phyloP scores from a whole-genome alignment of 2,113 vertebrate genomes.

The Protobothrops flavoviridis region DNA sequence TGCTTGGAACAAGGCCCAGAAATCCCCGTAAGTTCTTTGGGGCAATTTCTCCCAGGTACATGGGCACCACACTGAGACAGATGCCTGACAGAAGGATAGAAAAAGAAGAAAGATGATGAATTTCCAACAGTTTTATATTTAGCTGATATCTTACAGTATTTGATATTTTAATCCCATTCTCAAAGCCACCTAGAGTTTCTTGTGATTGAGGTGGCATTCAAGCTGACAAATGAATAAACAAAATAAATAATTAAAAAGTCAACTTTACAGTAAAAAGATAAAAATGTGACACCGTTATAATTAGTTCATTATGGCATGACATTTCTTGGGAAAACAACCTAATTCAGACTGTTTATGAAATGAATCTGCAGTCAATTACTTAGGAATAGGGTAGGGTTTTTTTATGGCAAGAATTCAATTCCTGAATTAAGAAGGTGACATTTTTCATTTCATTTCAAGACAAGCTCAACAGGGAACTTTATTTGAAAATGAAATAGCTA shows the following conservation, averaged over 20 bases:
- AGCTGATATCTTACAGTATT: not conserved
- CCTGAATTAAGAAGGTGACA: not conserved
- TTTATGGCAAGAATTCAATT: not conserved
- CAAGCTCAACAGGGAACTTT: not conserved
- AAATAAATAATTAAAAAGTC: not conserved
- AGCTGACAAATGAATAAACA: not conserved
- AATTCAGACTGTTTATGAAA: not conserved
- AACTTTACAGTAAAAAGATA: not conserved
- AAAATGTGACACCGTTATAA: not conserved
- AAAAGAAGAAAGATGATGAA: not conserved
- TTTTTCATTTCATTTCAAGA: not conserved
- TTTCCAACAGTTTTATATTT: not conserved
- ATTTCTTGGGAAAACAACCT: not conserved
- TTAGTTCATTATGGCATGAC: not conserved
- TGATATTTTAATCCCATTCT: not conserved
- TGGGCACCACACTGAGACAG: slow-evolving; percentile 86
- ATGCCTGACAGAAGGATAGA: slow-evolving; percentile 69
- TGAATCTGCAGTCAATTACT: not conserved
- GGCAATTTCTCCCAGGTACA: slow-evolving; percentile 88
- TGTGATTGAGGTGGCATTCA: not conserved
- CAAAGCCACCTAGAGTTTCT: not conserved
- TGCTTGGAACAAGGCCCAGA: slow-evolving; percentile 82
- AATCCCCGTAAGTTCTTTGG: slow-evolving; percentile 86
- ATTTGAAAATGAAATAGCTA: not conserved
- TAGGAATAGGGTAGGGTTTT: not conserved